A percentile compares a stretch with the other conserved stretches of the same genome.
phyloP scores from a whole-genome alignment of 2,797 vertebrate species.

The Phaenicophaeus curvirostris region DNA sequence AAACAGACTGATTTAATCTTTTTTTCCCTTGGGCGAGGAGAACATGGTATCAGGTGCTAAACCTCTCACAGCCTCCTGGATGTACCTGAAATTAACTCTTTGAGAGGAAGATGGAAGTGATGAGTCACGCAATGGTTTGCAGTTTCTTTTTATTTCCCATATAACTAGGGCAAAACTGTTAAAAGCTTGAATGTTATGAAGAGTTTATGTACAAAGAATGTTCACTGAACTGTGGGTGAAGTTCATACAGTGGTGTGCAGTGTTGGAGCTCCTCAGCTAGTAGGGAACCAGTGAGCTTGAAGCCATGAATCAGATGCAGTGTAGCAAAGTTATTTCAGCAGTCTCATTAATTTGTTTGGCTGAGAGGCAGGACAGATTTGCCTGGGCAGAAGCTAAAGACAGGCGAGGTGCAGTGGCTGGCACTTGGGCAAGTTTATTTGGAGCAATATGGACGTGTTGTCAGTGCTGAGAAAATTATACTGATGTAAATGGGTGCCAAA shows the following conservation, averaged over 20 bases:
- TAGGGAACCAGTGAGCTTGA: neutral
- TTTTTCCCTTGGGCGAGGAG: constrained; percentile 23
- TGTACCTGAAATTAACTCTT: constrained; percentile 37
- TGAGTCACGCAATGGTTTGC: neutral
- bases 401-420: neutral
- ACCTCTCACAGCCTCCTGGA: neutral
- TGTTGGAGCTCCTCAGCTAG: neutral
- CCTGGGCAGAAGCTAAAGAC: neutral
- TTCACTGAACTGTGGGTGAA: neutral
- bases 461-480: neutral
- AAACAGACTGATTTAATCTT: constrained; percentile 49
- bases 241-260: neutral
- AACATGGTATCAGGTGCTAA: constrained; percentile 1
- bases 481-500: neutral
- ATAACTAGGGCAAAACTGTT: neutral
- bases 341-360: constrained; percentile 19
- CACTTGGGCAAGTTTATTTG: neutral
- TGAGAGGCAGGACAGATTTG: constrained; percentile 27
- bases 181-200: neutral
- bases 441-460: neutral
- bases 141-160: neutral
- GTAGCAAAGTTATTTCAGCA: neutral
- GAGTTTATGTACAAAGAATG: neutral
- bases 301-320: neutral
- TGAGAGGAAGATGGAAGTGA: neutral